Evolutionary conservation across 2,797 vertebrate genomes (phyloP), one percentile per base, ranked within the genome.

Genomic region (Enteromius trimaculatus): DNA sequence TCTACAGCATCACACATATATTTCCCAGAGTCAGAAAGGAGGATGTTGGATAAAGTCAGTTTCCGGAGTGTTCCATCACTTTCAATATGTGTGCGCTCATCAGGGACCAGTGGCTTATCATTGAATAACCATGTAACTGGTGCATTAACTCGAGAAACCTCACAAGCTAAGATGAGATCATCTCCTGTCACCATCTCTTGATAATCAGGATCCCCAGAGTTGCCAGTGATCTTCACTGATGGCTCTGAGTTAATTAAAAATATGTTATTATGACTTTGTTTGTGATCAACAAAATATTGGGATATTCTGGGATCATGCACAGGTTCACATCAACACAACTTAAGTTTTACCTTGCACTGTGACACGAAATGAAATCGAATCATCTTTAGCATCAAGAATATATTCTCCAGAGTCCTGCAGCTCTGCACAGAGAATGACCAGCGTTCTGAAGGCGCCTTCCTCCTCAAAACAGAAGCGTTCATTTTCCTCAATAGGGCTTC

Each of bases 81-180:
- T 88, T 98, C 96, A 53, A 98, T 94, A 85, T 76, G 88, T 26
- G 95, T 95, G 0, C 84, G 95, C 10, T 93, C 92, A 0, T 95
- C 95, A 1, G 19, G 78, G 55, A 89, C 90, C 80, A 99, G 92
- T 74, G 93, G 94, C 88, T 90, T 94, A 62, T 97, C 96, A 0
- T 99, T 96, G 86, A 95, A 97, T 92, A 96, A 97, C 97, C 98
- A 99, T 88, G 95, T 95, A 81, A 97, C 96, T 0, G 94, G 92
- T 6, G 93, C 95, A 0, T 92, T 95, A 26, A 90, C 90, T 0
- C 95, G 93, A 0, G 97, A 98, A 86, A 99, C 93, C 71, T 94
- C 93, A 88, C 97, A 97, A 42, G 94, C 95, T 87, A 99, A 90
- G 89, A 96, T 95, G 51, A 99, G 92, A 77, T 97, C 96, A 21